Base-by-base conservation (phyloP, 2,113 vertebrate species). In the Podiceps cristatus region DNA sequence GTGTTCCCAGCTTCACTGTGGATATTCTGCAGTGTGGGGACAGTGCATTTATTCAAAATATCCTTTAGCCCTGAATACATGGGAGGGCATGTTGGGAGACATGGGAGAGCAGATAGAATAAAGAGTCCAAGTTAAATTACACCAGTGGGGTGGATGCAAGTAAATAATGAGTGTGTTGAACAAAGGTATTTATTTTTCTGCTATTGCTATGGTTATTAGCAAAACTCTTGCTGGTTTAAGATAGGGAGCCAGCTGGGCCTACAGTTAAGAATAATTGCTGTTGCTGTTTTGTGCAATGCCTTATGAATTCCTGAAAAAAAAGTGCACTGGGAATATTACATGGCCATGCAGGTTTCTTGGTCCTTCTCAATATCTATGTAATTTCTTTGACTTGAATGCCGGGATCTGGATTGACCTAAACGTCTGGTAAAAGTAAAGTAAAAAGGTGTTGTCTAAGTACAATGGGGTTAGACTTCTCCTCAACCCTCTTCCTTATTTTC, bases 171-270 rank as follows among this genome's bases (percentile, higher is more conserved):
- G 64, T 87, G 23, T 72, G 33, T 52, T 68, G 47, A 81, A 33
- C 23, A 84, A 78, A 95, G 52, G 56, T 84, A 85, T 95, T 94
- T 94, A 87, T 95, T 95, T 95, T 94, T 81, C 77, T 95, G 27
- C 17, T 81, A 40, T 90, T 72, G 33, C 58, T 86, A 78, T 31
- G 18, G 60, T 87, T 96, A 90, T 96, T 93, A 91, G 42, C 45
- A 84, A 91, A 93, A 78, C 69, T 44, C 91, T 24, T 94, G 74
- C 89, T 96, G 93, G 44, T 87, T 93, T 94, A 75, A 85, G 84
- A 85, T 2, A 84, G 56, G 56, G 52, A 94, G 27, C 86, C 80
- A 96, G 80, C 89, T 89, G 92, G 69, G 66, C 13, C 25, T 95
- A 56, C 56, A 75, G 60, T 56, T 93, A 93, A 91, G 86, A 95